Base-by-base conservation (phyloP, 1,140 invertebrate species). In the Metaphire vulgaris region DNA sequence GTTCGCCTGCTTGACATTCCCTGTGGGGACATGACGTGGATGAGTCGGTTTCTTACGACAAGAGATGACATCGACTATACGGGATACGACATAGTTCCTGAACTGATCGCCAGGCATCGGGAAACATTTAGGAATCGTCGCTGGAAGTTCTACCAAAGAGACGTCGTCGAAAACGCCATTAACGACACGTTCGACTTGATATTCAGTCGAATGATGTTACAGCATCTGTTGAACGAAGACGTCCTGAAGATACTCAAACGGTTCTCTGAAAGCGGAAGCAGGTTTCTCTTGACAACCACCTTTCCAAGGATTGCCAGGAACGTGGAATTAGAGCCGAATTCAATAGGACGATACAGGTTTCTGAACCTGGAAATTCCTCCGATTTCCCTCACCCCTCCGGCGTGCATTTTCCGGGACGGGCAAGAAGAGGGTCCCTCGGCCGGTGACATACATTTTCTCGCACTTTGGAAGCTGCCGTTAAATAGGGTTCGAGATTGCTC, bases 21-120 rank as follows among this genome's bases (percentile, higher is more conserved):
- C 14, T 77, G 76, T 75, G 76, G 76, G 2, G 76, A 77, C 64
- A 64, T 77, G 71, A 30, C n/a, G 33, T 77, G 76, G 76, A 77
- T 77, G 76, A 73, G 30, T 26, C 71, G 76, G 15, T 77, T 77
- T 72, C 76, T 77, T 6, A 26, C 30, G 29, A 75, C 72, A 16
- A 33, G 76, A 32, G 66, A 77, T 77, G 76, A 77, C 34, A 67
- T 77, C 34, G 31, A 75, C 32, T 77, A 77, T 32, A 76, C 72
- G 26, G 76, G 76, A 15, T 66, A 75, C 21, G 76, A 77, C 72
- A 68, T 77, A 56, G 76, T 77, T 15, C 71, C 76, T 1, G 71
- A 74, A 26, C 32, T 77, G 31, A 75, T 77, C 31, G 64, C 29
- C 26, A 29, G 56, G 56, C 76, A 77, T 32, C 64, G 69, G 30